phyloP scores from a whole-genome alignment of 2,888 invertebrate genomes.

The Sisyra nigra region DNA sequence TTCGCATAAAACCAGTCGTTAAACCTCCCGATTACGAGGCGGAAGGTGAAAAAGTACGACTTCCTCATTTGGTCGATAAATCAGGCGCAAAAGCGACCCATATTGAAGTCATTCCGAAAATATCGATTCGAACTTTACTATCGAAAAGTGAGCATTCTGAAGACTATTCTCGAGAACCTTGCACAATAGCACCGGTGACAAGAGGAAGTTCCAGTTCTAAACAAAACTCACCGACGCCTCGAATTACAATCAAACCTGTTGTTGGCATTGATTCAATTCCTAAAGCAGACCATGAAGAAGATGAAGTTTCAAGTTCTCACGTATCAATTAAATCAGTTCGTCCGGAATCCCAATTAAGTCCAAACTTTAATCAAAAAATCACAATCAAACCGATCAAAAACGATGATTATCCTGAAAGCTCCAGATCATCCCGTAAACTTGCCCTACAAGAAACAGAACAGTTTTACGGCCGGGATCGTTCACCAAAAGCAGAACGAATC shows the following conservation, averaged over 20 bases:
- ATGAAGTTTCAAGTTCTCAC: neutral
- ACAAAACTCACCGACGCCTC: constrained; percentile 12
- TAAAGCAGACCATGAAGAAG: neutral
- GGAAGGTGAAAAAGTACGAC: constrained; percentile 13
- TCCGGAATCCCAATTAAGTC: constrained; percentile 9
- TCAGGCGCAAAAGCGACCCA: constrained; percentile 1
- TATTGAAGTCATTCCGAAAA: neutral
- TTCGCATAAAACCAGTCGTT: constrained; percentile 26
- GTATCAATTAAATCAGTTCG: neutral
- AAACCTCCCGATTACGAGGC: constrained; percentile 13
- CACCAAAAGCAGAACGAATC: constrained; percentile 28
- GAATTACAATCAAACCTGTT: constrained; percentile 16
- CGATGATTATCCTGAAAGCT: constrained; percentile 17
- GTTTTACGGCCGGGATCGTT: constrained; percentile 4
- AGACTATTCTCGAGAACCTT: neutral
- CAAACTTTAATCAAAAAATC: constrained; percentile 10
- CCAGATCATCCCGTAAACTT: constrained; percentile 10
- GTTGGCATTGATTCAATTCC: constrained; percentile 6
- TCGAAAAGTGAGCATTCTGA: too few species aligned
- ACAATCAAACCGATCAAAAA: constrained; percentile 20
- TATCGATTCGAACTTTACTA: neutral
- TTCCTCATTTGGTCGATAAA: constrained; percentile 7
- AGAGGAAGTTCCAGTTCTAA: neutral
- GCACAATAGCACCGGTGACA: neutral
- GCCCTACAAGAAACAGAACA: neutral